Evolutionary conservation across 2,113 vertebrate species (phyloP).

Genomic region (Osmerus eperlanus): DNA sequence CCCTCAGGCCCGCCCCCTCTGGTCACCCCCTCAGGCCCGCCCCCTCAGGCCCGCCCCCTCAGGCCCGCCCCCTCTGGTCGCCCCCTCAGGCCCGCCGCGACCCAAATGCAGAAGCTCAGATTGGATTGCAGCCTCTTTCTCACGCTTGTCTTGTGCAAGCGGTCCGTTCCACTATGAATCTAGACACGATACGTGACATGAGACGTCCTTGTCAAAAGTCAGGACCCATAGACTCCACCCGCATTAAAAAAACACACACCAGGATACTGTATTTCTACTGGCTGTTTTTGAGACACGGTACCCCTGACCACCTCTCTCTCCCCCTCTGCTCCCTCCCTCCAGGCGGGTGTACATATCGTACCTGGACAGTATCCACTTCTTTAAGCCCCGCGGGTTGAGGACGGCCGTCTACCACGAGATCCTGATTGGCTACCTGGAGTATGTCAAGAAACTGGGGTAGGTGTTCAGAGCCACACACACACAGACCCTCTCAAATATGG

Average conservation of each 20-base stretch:
- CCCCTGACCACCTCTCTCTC: background rate
- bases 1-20: no score
- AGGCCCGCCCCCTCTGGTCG: no score
- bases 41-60: no score
- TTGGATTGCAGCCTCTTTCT: background rate
- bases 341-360: constrained; percentile 99
- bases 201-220: no score
- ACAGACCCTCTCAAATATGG: no score
- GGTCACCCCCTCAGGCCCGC: no score
- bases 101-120: no score
- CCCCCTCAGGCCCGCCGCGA: no score
- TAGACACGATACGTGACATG: no score
- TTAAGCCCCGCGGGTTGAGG: constrained; percentile 88
- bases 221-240: no score
- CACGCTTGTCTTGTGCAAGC: background rate
- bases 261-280: background rate
- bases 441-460: constrained; percentile 96
- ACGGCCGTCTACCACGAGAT: constrained; percentile 99
- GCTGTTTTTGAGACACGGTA: background rate
- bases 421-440: constrained; percentile 96
- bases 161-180: no score
- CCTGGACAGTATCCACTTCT: constrained; percentile 98
- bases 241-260: background rate
- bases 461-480: background rate
- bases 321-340: background rate